These are phyloP conservation scores for Macroglossus sobrinus DNA, from an alignment of 2,113 vertebrate genomes.

Conservation along the genomic window DNA sequence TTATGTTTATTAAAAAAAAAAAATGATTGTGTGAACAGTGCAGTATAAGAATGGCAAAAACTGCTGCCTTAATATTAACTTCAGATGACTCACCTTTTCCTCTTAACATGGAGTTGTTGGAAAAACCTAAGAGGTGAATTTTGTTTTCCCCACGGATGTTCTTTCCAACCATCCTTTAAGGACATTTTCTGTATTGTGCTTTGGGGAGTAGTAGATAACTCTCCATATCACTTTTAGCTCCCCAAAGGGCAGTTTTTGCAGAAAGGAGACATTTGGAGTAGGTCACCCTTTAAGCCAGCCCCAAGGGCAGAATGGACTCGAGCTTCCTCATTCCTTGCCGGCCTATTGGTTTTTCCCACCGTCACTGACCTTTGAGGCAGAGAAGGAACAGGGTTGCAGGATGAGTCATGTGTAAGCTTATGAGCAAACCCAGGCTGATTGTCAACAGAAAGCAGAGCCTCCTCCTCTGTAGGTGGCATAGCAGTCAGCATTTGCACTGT, in stretches of 20 bases:
- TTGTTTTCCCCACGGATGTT: neutral
- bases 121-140: neutral
- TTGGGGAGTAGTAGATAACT: neutral
- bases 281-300: neutral
- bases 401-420: conserved; percentile 58
- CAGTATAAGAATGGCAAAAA: neutral
- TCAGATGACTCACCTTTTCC: neutral
- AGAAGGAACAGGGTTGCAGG: neutral
- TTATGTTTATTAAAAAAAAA: neutral
- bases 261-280: conserved; percentile 20
- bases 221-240: neutral
- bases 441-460: conserved; percentile 52
- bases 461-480: neutral
- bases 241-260: neutral
- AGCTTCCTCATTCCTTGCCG: conserved; percentile 15
- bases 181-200: neutral
- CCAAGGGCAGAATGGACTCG: neutral
- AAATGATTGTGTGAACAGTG: neutral
- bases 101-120: neutral
- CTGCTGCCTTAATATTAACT: neutral
- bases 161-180: neutral
- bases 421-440: conserved; percentile 29
- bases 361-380: conserved; percentile 70
- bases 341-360: conserved; percentile 63
- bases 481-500: neutral